phyloP scores from a whole-genome alignment of 2,113 vertebrate genomes.

The Sinocyclocheilus anophthalmus region DNA sequence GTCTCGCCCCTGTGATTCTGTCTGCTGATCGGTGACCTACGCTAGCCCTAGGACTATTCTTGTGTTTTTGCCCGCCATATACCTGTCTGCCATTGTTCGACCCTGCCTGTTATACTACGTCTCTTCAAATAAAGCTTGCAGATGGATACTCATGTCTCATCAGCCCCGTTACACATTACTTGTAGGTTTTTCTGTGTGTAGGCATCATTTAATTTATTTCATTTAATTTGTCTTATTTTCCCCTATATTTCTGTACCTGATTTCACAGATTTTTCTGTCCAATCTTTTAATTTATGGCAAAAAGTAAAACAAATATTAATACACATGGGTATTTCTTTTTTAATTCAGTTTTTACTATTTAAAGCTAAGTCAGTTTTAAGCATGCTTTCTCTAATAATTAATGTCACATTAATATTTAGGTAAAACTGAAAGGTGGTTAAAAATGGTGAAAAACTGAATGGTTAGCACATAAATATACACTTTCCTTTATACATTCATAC shows the following conservation, averaged over 20 bases:
- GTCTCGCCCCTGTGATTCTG: too few species aligned
- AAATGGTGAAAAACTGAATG: neutral
- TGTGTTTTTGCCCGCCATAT: too few species aligned
- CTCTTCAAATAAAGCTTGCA: too few species aligned
- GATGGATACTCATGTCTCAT: too few species aligned
- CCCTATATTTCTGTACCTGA: neutral
- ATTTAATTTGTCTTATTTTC: neutral
- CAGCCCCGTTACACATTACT: neutral
- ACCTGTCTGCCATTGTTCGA: too few species aligned
- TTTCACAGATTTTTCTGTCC: neutral
- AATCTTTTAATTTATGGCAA: neutral
- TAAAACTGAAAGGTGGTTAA: neutral
- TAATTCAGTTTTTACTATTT: neutral
- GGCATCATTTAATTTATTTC: neutral
- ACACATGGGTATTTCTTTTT: neutral
- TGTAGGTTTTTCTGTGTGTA: neutral
- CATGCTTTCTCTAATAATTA: neutral
- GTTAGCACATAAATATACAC: neutral
- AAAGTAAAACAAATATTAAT: neutral
- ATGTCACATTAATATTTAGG: neutral
- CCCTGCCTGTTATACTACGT: too few species aligned
- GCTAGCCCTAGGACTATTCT: too few species aligned
- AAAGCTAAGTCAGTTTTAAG: too few species aligned
- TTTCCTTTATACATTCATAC: neutral
- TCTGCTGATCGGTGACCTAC: too few species aligned